phyloP scores from a whole-genome alignment of 2,113 vertebrate genomes.

The Nyctereutes procyonoides region DNA sequence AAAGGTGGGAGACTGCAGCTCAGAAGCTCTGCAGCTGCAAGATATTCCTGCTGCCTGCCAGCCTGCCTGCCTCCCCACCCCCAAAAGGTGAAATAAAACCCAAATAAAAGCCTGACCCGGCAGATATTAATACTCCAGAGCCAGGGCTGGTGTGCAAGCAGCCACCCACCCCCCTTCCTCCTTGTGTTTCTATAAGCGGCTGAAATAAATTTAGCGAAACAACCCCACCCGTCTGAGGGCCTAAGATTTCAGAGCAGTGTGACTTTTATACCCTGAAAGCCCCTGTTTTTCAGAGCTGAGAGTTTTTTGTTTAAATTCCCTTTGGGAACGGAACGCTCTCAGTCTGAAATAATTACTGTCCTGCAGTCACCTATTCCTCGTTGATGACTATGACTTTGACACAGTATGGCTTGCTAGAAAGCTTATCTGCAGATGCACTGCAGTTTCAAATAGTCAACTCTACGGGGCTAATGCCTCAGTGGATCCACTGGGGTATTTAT shows the following conservation, averaged over 20 bases:
- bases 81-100: constrained; percentile 75
- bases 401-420: constrained; percentile 13
- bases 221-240: constrained; percentile 60
- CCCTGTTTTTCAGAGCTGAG: constrained; percentile 64
- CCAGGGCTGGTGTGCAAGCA: constrained; percentile 60
- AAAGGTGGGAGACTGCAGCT: constrained; percentile 54
- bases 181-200: constrained; percentile 75
- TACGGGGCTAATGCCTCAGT: neutral
- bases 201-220: constrained; percentile 81
- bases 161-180: neutral
- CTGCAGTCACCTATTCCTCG: constrained; percentile 32
- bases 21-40: neutral
- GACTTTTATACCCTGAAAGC: constrained; percentile 58
- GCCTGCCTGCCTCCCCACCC: constrained; percentile 60
- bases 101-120: constrained; percentile 73
- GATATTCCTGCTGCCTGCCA: constrained; percentile 4
- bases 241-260: neutral
- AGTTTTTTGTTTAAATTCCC: constrained; percentile 70
- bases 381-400: constrained; percentile 28
- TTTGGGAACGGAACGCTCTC: constrained; percentile 66
- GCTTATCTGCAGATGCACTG: neutral
- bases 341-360: constrained; percentile 62
- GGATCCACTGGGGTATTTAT: neutral
- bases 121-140: constrained; percentile 76
- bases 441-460: neutral